These are phyloP conservation scores for Cecropterus lyciades DNA, from an alignment of 1,140 invertebrate genomes.

Conservation along the genomic window DNA sequence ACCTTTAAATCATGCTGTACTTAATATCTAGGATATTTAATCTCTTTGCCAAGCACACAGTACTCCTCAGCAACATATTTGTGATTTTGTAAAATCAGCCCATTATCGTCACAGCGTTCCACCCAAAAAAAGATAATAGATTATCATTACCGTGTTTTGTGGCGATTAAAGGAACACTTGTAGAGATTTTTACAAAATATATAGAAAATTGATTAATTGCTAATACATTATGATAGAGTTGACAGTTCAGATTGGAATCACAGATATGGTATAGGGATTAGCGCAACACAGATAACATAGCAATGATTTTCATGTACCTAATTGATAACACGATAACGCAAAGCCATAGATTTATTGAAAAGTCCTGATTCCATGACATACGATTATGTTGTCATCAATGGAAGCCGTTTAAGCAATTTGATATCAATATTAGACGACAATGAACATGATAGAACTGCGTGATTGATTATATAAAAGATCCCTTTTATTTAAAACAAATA, in stretches of 20 bases:
- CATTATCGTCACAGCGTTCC: not conserved
- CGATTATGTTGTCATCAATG: too few species aligned
- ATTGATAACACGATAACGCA: conserved; percentile 39
- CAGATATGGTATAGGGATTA: conserved; percentile 43
- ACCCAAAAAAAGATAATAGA: not conserved
- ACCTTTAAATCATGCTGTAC: too few species aligned
- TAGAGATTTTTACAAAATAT: conserved; percentile 32
- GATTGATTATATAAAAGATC: too few species aligned
- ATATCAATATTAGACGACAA: too few species aligned
- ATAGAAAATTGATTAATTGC: conserved; percentile 41
- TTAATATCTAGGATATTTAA: too few species aligned
- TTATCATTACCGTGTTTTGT: conserved; percentile 4
- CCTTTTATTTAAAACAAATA: too few species aligned
- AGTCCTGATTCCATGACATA: not conserved
- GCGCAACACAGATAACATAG: conserved; percentile 28
- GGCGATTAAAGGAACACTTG: conserved; percentile 22
- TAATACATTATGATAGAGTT: conserved; percentile 52
- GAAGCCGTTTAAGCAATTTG: too few species aligned
- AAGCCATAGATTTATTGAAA: conserved; percentile 9
- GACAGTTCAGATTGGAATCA: conserved; percentile 41
- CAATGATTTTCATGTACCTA: conserved; percentile 44
- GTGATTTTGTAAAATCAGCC: too few species aligned
- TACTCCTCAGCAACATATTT: too few species aligned
- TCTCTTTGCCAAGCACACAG: too few species aligned
- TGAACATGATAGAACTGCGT: too few species aligned